Conservation (phyloP, 1,140 invertebrate genomes). For the Lasioglossum baleicum region DNA sequence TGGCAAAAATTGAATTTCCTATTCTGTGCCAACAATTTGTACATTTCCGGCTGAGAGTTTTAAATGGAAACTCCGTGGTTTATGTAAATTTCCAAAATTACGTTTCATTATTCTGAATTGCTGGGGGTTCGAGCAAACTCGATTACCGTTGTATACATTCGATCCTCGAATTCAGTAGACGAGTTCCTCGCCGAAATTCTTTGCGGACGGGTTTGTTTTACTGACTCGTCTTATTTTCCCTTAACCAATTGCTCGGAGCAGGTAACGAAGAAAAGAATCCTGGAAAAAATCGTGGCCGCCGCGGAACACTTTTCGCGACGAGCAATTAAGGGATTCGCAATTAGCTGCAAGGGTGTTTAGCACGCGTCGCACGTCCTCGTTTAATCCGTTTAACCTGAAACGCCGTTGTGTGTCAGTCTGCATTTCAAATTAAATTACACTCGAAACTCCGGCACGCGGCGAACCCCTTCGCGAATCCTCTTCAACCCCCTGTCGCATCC, state of each 20-base stretch:
- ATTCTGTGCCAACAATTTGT: too few relatives aligned
- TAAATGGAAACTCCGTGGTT: too few relatives aligned
- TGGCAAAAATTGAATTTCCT: too few relatives aligned
- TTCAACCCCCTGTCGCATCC: not conserved
- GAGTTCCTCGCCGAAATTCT: not conserved
- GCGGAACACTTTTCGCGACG: conserved; percentile 37
- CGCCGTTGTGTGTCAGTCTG: conserved; percentile 61
- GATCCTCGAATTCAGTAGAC: too few relatives aligned
- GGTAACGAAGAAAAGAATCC: too few relatives aligned
- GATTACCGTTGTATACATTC: too few relatives aligned
- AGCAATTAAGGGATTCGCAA: conserved; percentile 65
- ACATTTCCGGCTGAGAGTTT: too few relatives aligned
- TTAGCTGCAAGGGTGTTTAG: conserved; percentile 53
- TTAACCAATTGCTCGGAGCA: not conserved
- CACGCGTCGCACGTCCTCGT: conserved; percentile 58
- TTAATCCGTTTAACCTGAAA: conserved; percentile 64
- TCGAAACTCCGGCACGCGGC: conserved; percentile 49
- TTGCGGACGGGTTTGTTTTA: not conserved
- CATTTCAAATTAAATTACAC: conserved; percentile 67
- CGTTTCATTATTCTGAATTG: too few relatives aligned
- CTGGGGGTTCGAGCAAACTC: too few relatives aligned
- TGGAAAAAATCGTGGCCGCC: conserved; percentile 4
- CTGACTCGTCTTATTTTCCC: not conserved
- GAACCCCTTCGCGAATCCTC: conserved; percentile 41
- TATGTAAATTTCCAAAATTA: too few relatives aligned